Base-by-base conservation (phyloP, 2,113 vertebrate species). In the Phasianus colchicus region DNA sequence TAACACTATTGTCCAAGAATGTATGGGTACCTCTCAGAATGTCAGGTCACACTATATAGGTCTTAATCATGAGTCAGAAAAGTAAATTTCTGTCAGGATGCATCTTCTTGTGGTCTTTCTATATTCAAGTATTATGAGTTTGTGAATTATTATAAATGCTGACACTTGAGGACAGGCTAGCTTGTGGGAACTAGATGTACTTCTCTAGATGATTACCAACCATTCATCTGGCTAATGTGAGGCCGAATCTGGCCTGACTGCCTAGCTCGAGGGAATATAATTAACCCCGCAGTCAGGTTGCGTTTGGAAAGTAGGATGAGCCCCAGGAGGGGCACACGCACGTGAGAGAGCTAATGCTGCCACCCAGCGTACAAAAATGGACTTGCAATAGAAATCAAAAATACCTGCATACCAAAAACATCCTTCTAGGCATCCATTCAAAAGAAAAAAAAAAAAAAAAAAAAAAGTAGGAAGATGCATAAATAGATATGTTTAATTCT, bases 221-320 rank as follows among this genome's bases (percentile, higher is more conserved):
- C 85, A 86, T 91, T 88, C 89, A 69, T 72, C 85, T 91, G 94
- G 94, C 89, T 94, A 88, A 93, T 65, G 72, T 4, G 93, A 91
- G 94, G 82, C 85, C 89, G 48, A n/a, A 65, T 48, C 55, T 58
- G 94, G 85, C 91, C 83, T 78, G 91, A 89, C 84, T 92, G 87
- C 72, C 82, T 47, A 66, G 79, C 89, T 71, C 88, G 6, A 24
- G 93, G 89, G 96, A 94, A 45, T 25, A 42, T 13, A 54, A 88
- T 86, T 81, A 81, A 81, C 70, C 87, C 75, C 3, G 93, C 91
- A 86, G 79, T 69, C 79, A 67, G 65, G 76, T 61, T 88, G 83
- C 52, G 29, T 71, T 88, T 89, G 85, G 83, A 14, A 89, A 91
- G 64, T 1, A 69, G 88, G 92, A 72, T 88, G 93, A 92, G 89